Base-by-base conservation (phyloP, 1,140 invertebrate species). In the Littorina saxatilis region DNA sequence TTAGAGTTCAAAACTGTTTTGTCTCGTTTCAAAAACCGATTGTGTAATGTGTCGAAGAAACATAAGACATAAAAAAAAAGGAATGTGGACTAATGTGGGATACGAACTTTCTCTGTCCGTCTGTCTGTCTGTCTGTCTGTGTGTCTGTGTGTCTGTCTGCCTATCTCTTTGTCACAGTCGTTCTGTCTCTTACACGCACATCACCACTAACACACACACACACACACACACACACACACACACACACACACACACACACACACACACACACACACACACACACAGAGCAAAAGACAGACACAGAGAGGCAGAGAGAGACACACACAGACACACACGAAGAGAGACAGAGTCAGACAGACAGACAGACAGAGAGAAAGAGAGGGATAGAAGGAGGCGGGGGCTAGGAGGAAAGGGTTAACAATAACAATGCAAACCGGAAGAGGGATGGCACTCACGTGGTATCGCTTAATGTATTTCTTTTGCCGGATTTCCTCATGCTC, bases 401-500 rank as follows among this genome's bases (percentile, higher is more conserved):
- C 27, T 27, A 27, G 29, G n/a, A 9, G n/a, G 40, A 52, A 0
- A 0, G 3, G 23, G 11, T 0, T 2, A 75, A n/a, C 27, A 17
- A 29, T 17, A 61, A 39, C 0, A 5, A 1, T 29, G 63, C 11
- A 20, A 23, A 37, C 61, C 29, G 23, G n/a, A 32, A 50, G 13
- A 1, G 13, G 1, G 7, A 35, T 20, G 29, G 29, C 32, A 61
- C 82, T 81, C 82, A 89, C 88, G 82, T 87, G 81, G 72, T 88
- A 90, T 78, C 88, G 50, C 66, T 85, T 84, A 15, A 90, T 84
- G 17, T 82, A 70, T 77, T 84, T 82, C 47, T 81, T 85, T 72
- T 84, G 80, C 39, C 37, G 17, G n/a, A 90, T 86, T 27, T 87
- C 82, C 20, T 85, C 85, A 63, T 90, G 88, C 77, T 90, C 87